Evolutionary conservation across 2,888 invertebrate genomes (phyloP), one percentile per base, ranked within the genome.

Genomic region (Pycnomerus fuliginosus): DNA sequence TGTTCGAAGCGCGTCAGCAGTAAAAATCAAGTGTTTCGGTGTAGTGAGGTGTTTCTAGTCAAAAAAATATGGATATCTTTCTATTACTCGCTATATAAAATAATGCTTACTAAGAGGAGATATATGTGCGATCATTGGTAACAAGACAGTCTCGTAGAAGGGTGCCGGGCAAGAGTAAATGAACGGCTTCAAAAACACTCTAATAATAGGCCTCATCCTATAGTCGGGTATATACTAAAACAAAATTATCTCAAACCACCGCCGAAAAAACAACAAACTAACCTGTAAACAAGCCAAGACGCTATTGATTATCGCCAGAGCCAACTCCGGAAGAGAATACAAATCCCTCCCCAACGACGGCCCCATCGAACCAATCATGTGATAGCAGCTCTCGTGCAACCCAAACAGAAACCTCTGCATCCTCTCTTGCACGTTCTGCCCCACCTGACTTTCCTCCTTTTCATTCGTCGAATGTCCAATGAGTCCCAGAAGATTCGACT

Each of bases 141-240:
- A 72, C 25, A 92, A 75, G 20, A 90, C 89, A 49, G 77, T 74
- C 39, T 80, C 80, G 64, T 88, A 87, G 70, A 84, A 88, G 43
- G 87, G 83, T 24, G 87, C 84, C 37, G 93, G 93, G 67, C 94
- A 95, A 55, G 85, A 85, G 66, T 84, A 84, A 55, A 94, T 81
- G 61, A 91, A 89, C 12, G 91, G 87, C 64, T 90, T 90, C 58
- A 94, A 76, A 66, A 93, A 92, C 22, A 85, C 84, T 30, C 93
- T 79, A 53, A 92, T 84, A 30, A 94, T 80, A 2, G 87, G 85
- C 40, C 91, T 79, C 62, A 94, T 74, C 72, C 91, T 82, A 73
- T 89, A 87, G 71, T 94, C 93, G 23, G 94, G 92, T 65, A 94
- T 80, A 48, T 76, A 76, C 73, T 84, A 73, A 44, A 77, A 62